Evolutionary conservation across 2,888 invertebrate genomes (phyloP), one percentile per base, ranked within the genome.

Genomic region (Lycia hirtaria): DNA sequence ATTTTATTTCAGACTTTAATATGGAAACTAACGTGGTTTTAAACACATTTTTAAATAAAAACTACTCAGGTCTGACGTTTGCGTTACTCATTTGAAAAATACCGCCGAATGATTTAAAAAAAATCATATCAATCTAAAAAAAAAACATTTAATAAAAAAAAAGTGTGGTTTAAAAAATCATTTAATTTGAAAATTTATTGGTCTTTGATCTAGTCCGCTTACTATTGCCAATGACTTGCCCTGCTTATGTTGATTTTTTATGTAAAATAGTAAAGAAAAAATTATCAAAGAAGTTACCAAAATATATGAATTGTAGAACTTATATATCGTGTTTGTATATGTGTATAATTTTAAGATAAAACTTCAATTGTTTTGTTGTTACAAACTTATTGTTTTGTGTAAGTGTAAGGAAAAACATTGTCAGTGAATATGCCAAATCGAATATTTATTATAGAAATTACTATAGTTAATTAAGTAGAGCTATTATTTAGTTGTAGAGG

Each of bases 251-350:
- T 24, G 32, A 26, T 37, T 12, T 26, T 33, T n/a, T 28, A 24
- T 33, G 9, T 22, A 24, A 17, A n/a, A n/a, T n/a, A n/a, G n/a
- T n/a, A n/a, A 52, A 37, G 10, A 52, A 35, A 26, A 12, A 14
- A 24, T 33, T 52, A 43, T 57, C 37, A 48, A 58, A 58, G 57
- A 73, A 73, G 77, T 79, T 79, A 79, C 78, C 80, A 79, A 77
- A 72, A 62, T 67, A 28, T 37, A 52, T 48, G 19, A 14, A 40
- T 14, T 22, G 30, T 44, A 38, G 26, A 26, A 14, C 15, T 44
- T 41, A 4, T n/a, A 15, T 33, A 15, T 44, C 17, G 30, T 38
- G 33, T 43, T 37, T 43, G 7, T 37, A 43, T 40, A 24, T 32
- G 17, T 38, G 24, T 14, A 28, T 14, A 26, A n/a, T n/a, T 15